Percentiles rank a stretch among this genome's conserved stretches.
Evolutionary conservation across 2,113 vertebrate species (phyloP).

Genomic region (Zosterops japonicus): DNA sequence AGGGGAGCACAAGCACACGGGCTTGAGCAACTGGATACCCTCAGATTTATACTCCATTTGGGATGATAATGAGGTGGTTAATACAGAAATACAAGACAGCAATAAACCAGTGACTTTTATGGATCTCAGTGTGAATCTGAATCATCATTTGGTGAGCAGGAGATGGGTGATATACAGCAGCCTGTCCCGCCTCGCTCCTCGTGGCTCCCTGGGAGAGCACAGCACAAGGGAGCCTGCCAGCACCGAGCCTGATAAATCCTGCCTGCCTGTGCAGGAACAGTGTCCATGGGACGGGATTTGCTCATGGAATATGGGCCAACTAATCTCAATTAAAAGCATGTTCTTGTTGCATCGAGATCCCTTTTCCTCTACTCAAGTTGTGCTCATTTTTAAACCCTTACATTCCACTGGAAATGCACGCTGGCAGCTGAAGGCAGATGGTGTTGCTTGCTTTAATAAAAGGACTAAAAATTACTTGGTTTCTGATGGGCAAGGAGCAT

Average conservation of each 20-base stretch:
- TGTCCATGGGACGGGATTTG: not conserved
- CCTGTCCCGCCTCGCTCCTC: not conserved
- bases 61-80: conserved; percentile 75
- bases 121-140: conserved; percentile 67
- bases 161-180: conserved; percentile 61
- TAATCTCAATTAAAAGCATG: conserved; percentile 31
- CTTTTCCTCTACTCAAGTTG: not conserved
- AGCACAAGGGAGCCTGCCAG: not conserved
- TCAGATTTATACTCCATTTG: conserved; percentile 70
- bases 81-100: conserved; percentile 71
- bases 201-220: not conserved
- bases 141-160: conserved; percentile 60
- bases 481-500: not conserved
- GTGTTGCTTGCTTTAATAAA: not conserved
- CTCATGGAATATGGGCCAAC: conserved; percentile 12
- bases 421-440: not conserved
- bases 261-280: not conserved
- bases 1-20: not conserved
- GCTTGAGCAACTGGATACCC: conserved; percentile 57
- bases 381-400: not conserved
- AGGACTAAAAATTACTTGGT: not conserved
- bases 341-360: not conserved
- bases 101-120: conserved; percentile 73
- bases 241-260: conserved; percentile 26
- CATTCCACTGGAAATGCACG: fast-evolving